Evolutionary conservation across 2,113 vertebrate species (phyloP).

Genomic region (Mormyrus iriodes): DNA sequence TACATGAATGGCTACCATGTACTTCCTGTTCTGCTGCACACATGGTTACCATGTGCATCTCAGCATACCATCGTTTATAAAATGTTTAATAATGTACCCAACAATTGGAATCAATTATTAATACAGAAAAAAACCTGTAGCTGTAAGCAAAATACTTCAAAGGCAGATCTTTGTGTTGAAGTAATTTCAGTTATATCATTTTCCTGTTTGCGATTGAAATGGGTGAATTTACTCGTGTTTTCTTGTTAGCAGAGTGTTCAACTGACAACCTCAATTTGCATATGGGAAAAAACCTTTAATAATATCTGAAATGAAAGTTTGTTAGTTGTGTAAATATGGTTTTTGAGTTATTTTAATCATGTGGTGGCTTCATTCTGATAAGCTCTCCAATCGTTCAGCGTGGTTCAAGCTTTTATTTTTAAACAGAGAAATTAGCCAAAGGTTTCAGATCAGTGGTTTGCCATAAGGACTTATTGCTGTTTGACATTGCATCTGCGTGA

Average conservation of each 20-base stretch:
- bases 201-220: neutral
- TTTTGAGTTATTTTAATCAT: neutral
- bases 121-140: neutral
- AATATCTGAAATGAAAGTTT: neutral
- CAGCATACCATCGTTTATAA: neutral
- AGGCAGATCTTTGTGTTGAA: neutral
- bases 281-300: neutral
- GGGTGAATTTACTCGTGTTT: neutral
- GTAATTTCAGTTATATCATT: neutral
- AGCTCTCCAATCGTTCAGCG: neutral
- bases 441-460: neutral
- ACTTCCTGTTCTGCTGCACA: neutral
- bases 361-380: neutral
- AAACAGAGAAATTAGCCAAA: neutral
- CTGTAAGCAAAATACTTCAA: neutral
- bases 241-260: neutral
- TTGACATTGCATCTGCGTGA: neutral
- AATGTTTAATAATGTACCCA: neutral
- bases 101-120: neutral
- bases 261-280: conserved; percentile 2
- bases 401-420: neutral
- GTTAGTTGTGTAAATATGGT: neutral
- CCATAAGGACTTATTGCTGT: neutral
- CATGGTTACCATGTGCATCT: neutral
- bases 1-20: too few relatives aligned